Evolutionary conservation across 2,888 invertebrate species (phyloP).

Genomic region (Chirona hameri): DNA sequence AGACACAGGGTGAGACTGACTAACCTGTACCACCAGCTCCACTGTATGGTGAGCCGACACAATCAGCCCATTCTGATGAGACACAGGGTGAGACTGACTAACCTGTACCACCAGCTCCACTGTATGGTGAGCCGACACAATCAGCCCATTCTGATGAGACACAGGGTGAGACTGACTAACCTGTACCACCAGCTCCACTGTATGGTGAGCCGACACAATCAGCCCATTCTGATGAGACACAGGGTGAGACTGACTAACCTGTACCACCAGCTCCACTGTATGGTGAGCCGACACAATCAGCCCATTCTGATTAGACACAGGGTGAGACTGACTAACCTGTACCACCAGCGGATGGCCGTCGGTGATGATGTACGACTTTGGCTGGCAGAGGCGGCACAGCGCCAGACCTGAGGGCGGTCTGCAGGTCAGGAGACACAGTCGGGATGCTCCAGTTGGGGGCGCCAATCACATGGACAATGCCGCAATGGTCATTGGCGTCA

Average conservation of each 20-base stretch:
- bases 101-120: neutral
- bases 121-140: neutral
- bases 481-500: too few species aligned
- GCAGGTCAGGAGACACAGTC: neutral
- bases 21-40: neutral
- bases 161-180: neutral
- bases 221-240: neutral
- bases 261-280: too few species aligned
- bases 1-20: neutral
- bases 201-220: neutral
- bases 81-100: neutral
- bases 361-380: neutral
- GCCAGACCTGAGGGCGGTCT: neutral
- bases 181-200: neutral
- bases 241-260: too few species aligned
- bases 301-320: neutral
- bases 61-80: neutral
- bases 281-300: neutral
- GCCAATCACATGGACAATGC: too few species aligned
- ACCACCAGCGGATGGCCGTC: conserved; percentile 22
- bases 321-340: neutral
- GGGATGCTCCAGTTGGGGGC: too few species aligned
- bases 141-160: neutral
- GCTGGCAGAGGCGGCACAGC: neutral
- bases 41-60: neutral